Evolutionary conservation across 1,140 invertebrate species (phyloP).

Genomic region (Drosophila pectinifera): DNA sequence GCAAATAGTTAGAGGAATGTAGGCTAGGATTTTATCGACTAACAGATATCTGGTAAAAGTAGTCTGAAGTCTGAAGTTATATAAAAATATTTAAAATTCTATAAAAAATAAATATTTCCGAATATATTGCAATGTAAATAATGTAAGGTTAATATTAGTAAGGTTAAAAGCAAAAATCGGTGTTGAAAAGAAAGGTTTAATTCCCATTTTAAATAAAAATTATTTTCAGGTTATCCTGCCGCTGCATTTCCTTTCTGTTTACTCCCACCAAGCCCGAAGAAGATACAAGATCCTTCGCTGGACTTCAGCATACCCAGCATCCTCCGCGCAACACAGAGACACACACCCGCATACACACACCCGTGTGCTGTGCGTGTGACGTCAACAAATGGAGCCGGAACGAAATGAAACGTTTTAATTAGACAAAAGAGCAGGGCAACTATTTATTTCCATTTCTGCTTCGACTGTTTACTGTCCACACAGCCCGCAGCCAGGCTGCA

Average conservation of each 20-base stretch:
- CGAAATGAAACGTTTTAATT: conserved; percentile 77
- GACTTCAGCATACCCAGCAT: not conserved
- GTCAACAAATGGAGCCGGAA: conserved; percentile 62
- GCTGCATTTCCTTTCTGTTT: not conserved
- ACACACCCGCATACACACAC: conserved; percentile 5
- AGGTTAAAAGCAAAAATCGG: no score
- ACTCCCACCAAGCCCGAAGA: not conserved
- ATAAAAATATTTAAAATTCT: not conserved
- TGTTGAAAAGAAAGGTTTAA: not conserved
- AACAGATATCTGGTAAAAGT: conserved; percentile 1
- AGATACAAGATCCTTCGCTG: not conserved
- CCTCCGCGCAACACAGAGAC: no score
- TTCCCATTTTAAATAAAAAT: not conserved
- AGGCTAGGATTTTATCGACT: conserved; percentile 5
- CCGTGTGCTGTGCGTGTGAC: conserved; percentile 47
- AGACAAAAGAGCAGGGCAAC: conserved; percentile 79
- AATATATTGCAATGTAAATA: no score
- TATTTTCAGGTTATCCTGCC: no score
- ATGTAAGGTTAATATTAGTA: no score
- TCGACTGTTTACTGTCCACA: conserved; percentile 38
- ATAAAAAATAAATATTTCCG: no score
- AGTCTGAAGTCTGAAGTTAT: not conserved
- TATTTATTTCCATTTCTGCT: conserved; percentile 78
- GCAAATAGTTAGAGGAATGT: conserved; percentile 15
- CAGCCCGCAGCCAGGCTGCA: conserved; percentile 40